Evolutionary conservation across 2,113 vertebrate genomes (phyloP).

Genomic region (Cheilinus undulatus): DNA sequence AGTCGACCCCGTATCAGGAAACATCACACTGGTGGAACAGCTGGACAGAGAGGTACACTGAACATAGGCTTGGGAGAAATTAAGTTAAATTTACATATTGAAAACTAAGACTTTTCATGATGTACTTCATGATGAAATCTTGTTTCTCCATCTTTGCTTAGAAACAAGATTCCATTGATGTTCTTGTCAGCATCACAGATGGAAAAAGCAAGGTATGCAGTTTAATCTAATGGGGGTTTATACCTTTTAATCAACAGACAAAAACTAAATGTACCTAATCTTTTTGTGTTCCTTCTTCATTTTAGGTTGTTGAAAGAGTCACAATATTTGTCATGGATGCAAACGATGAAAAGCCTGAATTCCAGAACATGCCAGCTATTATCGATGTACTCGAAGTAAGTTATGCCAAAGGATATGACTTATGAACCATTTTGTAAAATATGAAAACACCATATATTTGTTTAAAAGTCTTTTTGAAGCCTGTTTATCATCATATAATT

Average conservation of each 20-base stretch:
- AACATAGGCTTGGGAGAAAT: not conserved
- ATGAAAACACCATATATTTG: not conserved
- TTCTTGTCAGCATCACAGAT: constrained; percentile 94
- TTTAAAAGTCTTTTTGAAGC: not conserved
- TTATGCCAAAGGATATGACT: not conserved
- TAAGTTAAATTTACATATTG: not conserved
- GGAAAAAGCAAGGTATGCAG: constrained; percentile 90
- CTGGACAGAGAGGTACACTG: constrained; percentile 93
- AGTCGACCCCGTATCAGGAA: constrained; percentile 88
- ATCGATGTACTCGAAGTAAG: constrained; percentile 91
- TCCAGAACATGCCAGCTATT: constrained; percentile 90
- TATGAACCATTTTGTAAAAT: not conserved
- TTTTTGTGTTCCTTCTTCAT: not conserved
- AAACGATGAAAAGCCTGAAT: constrained; percentile 94
- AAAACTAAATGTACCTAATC: not conserved
- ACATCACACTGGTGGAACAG: constrained; percentile 90
- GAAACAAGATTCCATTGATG: constrained; percentile 92
- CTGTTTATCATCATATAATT: not conserved
- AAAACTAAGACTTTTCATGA: not conserved
- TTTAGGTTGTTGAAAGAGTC: constrained; percentile 94
- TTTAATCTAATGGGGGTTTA: not conserved
- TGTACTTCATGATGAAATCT: constrained; percentile 8
- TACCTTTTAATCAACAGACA: not conserved
- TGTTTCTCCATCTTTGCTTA: constrained; percentile 63
- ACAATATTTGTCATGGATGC: constrained; percentile 93